Percentiles rank a stretch among this genome's conserved stretches.
Conservation (phyloP, 2,797 vertebrate genomes). For the Odontamblyopus rebecca region DNA sequence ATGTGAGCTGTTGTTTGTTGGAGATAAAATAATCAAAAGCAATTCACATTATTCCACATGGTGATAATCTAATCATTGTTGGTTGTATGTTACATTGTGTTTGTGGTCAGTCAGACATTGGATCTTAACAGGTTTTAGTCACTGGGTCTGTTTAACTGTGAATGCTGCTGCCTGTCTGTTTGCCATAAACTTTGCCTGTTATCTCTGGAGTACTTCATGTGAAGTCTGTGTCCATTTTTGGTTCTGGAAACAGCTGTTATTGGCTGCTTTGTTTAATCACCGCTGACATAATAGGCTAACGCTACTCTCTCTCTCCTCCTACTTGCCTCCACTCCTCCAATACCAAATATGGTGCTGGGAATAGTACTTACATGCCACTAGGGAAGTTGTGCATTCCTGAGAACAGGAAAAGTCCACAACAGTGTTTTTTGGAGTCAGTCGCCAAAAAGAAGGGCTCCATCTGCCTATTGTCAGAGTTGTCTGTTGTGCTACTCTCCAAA, state of each 20-base stretch:
- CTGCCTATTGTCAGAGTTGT: conserved; percentile 11
- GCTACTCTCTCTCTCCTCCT: conserved; percentile 61
- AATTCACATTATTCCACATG: conserved; percentile 13
- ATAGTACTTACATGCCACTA: conserved; percentile 64
- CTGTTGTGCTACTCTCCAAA: not conserved
- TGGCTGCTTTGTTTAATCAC: conserved; percentile 73
- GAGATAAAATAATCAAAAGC: not conserved
- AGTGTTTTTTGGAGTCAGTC: conserved; percentile 43
- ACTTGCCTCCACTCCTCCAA: conserved; percentile 72
- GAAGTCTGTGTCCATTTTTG: conserved; percentile 71
- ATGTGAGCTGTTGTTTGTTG: conserved; percentile 41
- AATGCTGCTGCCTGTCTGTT: conserved; percentile 34
- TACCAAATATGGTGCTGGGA: conserved; percentile 85
- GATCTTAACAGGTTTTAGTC: conserved; percentile 13
- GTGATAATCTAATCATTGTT: conserved; percentile 8
- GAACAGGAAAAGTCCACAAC: conserved; percentile 73
- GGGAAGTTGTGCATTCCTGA: conserved; percentile 81
- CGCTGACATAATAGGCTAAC: conserved; percentile 70
- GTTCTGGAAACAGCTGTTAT: conserved; percentile 48
- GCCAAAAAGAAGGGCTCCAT: conserved; percentile 23
- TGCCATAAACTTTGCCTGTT: conserved; percentile 55
- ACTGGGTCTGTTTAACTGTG: conserved; percentile 21
- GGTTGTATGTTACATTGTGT: conserved; percentile 43
- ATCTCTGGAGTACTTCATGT: conserved; percentile 47
- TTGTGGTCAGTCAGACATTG: conserved; percentile 29